phyloP scores from a whole-genome alignment of 2,888 invertebrate genomes.

The Carterocephalus palaemon region DNA sequence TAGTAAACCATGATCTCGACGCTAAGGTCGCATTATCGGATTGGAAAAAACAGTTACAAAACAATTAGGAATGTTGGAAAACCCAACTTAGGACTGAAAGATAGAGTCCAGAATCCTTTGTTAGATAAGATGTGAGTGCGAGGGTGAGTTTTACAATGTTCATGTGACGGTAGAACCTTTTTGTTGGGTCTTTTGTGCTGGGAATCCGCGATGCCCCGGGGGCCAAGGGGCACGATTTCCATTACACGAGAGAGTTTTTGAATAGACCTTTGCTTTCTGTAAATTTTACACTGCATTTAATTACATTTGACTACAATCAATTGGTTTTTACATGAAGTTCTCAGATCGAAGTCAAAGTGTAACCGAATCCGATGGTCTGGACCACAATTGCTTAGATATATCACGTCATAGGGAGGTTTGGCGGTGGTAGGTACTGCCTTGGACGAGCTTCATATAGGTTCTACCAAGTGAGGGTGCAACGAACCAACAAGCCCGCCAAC shows the following conservation, averaged over 20 bases:
- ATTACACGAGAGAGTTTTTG: constrained; percentile 72
- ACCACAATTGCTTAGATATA: no score
- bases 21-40: constrained; percentile 78
- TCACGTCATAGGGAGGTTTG: no score
- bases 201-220: constrained; percentile 70
- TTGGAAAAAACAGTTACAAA: constrained; percentile 75
- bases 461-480: no score
- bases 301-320: constrained; percentile 30
- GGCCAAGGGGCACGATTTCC: constrained; percentile 71
- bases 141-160: constrained; percentile 75
- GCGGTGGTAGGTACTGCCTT: no score
- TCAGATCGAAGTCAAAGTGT: no score
- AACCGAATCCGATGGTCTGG: no score
- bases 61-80: constrained; percentile 45
- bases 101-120: constrained; percentile 55
- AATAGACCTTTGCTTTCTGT: constrained; percentile 55
- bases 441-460: no score
- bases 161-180: constrained; percentile 76
- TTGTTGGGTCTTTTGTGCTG: constrained; percentile 74
- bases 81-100: constrained; percentile 41
- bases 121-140: constrained; percentile 49
- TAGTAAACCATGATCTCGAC: constrained; percentile 78
- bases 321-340: constrained; percentile 18
- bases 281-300: constrained; percentile 54
- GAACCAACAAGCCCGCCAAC: no score